Conservation (phyloP, 2,113 vertebrate genomes). For the Miniopterus natalensis region DNA sequence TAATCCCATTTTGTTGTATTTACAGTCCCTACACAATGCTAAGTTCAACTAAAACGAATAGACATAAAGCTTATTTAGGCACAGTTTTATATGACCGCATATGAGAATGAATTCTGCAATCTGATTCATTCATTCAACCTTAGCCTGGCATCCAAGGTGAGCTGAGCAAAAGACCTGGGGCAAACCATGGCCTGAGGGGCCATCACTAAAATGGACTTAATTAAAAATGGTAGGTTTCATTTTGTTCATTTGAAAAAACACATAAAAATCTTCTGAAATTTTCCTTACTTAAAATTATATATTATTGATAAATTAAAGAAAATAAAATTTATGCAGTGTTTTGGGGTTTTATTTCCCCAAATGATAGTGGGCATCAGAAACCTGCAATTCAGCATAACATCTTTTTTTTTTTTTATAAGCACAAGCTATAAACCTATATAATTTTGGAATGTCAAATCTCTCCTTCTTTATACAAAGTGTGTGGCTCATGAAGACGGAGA, state of each 20-base stretch:
- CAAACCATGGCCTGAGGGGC: fast-evolving
- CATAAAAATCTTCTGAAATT: not conserved
- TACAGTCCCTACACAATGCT: not conserved
- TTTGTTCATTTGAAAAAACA: not conserved
- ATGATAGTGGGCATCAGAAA: not conserved
- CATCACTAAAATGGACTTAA: not conserved
- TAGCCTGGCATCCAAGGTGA: not conserved
- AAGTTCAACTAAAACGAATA: not conserved
- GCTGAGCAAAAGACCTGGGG: fast-evolving
- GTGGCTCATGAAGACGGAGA: not conserved
- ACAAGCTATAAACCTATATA: not conserved
- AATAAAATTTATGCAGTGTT: not conserved
- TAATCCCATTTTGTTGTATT: not conserved
- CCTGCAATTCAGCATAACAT: not conserved
- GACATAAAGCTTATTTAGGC: not conserved
- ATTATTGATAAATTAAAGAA: not conserved
- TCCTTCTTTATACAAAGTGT: not conserved
- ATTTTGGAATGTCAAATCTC: not conserved
- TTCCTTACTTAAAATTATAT: not conserved
- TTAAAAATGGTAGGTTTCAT: not conserved
- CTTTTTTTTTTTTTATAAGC: not conserved
- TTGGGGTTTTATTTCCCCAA: not conserved
- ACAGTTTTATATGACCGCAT: not conserved
- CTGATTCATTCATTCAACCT: not conserved
- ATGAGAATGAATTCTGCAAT: not conserved